phyloP scores from a whole-genome alignment of 2,113 vertebrate species.

The Myiozetetes cayanensis region DNA sequence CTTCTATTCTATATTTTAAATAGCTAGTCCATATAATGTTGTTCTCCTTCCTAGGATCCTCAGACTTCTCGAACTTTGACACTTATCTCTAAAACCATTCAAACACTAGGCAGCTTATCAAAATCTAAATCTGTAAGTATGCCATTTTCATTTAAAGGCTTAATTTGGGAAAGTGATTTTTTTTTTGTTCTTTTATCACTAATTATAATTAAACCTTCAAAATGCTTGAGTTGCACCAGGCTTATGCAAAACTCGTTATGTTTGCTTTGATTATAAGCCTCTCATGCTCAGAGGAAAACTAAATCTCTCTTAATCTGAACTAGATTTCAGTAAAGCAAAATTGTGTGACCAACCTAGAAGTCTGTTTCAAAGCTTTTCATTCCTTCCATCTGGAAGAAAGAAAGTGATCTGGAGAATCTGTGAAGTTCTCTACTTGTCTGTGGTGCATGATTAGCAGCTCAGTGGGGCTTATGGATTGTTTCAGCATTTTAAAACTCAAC shows the following conservation, averaged over 20 bases:
- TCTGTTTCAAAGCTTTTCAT: neutral
- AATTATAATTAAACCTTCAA: constrained; percentile 37
- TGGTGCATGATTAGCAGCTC: neutral
- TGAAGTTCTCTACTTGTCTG: neutral
- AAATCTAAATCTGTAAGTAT: constrained; percentile 97
- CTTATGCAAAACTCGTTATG: neutral
- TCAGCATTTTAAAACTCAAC: neutral
- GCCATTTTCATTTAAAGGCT: neutral
- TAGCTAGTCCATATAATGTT: neutral
- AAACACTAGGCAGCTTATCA: constrained; percentile 94
- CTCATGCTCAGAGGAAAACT: neutral
- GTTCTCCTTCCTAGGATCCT: constrained; percentile 80
- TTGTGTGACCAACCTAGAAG: neutral
- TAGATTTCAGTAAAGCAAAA: constrained; percentile 4
- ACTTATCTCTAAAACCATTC: constrained; percentile 97
- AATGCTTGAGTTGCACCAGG: neutral
- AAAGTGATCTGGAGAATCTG: neutral
- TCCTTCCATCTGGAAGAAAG: neutral
- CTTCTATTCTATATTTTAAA: neutral
- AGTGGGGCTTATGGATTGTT: neutral
- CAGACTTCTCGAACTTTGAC: constrained; percentile 94
- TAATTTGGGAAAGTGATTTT: neutral
- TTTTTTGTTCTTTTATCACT: neutral
- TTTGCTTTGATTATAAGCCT: constrained; percentile 26
- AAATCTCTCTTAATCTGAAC: constrained; percentile 38